These are phyloP conservation scores for Aphelenchoides fujianensis DNA, from an alignment of 1,140 invertebrate species.

Conservation along the genomic window DNA sequence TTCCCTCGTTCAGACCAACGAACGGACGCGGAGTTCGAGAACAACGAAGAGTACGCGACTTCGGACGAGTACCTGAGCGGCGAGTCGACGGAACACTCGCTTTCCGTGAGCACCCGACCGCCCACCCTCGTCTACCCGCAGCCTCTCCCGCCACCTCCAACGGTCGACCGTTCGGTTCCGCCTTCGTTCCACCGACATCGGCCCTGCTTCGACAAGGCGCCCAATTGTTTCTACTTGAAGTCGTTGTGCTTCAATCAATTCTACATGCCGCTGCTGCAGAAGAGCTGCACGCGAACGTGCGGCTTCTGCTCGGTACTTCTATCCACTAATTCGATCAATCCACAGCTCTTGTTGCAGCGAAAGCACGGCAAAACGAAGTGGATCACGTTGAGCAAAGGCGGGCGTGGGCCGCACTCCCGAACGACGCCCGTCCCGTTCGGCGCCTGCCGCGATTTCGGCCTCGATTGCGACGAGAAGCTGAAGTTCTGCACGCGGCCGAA, in stretches of 20 bases:
- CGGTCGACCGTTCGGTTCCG: neutral
- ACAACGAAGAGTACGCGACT: neutral
- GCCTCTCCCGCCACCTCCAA: neutral
- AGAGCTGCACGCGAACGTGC: slow-evolving; percentile 3
- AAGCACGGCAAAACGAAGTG: slow-evolving; percentile 2
- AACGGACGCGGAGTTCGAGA: neutral
- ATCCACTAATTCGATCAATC: too few relatives aligned
- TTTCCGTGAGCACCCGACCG: neutral
- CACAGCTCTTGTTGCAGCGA: neutral
- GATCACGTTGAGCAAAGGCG: neutral
- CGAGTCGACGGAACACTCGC: neutral
- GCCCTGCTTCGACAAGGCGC: slow-evolving; percentile 10
- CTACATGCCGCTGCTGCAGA: slow-evolving; percentile 7
- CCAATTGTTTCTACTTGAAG: slow-evolving; percentile 24
- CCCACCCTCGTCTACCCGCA: neutral
- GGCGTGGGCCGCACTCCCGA: neutral
- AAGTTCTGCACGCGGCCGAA: neutral
- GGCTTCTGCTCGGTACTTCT: too few relatives aligned
- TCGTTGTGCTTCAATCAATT: slow-evolving; percentile 18
- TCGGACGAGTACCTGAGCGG: slow-evolving; percentile 1
- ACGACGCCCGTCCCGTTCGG: neutral
- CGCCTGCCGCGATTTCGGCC: neutral
- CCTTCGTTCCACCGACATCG: neutral
- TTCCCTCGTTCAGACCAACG: too few relatives aligned
- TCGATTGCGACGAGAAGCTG: slow-evolving; percentile 22